phyloP scores from a whole-genome alignment of 2,888 invertebrate genomes.

The Bursaphelenchus okinawaensis region DNA sequence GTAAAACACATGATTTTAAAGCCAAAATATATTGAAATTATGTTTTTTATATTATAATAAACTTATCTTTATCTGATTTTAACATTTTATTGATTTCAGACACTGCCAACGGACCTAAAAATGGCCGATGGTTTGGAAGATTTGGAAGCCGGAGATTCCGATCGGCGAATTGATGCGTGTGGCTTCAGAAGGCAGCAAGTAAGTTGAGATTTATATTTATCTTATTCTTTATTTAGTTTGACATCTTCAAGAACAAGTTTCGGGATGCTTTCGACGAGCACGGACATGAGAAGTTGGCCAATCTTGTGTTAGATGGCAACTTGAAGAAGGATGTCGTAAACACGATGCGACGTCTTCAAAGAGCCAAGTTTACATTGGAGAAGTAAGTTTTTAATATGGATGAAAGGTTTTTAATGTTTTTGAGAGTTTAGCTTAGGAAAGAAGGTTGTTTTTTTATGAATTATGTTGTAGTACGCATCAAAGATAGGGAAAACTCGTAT shows the following conservation, averaged over 20 bases:
- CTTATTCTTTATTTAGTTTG: conserved; percentile 18
- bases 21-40: too few relatives aligned
- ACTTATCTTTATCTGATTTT: neutral
- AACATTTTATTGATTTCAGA: too few relatives aligned
- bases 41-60: too few relatives aligned
- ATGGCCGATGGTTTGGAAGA: conserved; percentile 27
- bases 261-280: conserved; percentile 29
- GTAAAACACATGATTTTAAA: too few relatives aligned
- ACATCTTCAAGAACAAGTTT: conserved; percentile 30
- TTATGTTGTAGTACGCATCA: too few relatives aligned
- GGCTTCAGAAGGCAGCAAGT: conserved; percentile 25
- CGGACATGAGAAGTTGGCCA: conserved; percentile 24
- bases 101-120: neutral
- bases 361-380: conserved; percentile 26
- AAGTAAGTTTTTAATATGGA: conserved; percentile 14
- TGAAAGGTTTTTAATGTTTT: too few relatives aligned
- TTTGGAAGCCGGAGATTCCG: conserved; percentile 16
- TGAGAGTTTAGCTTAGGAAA: too few relatives aligned
- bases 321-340: conserved; percentile 32
- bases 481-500: too few relatives aligned
- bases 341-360: conserved; percentile 26
- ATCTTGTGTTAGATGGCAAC: conserved; percentile 15
- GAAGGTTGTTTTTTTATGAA: too few relatives aligned
- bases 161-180: conserved; percentile 24
- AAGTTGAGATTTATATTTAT: neutral